Conservation (phyloP, 2,113 vertebrate species). For the Dolichotis patagonum region DNA sequence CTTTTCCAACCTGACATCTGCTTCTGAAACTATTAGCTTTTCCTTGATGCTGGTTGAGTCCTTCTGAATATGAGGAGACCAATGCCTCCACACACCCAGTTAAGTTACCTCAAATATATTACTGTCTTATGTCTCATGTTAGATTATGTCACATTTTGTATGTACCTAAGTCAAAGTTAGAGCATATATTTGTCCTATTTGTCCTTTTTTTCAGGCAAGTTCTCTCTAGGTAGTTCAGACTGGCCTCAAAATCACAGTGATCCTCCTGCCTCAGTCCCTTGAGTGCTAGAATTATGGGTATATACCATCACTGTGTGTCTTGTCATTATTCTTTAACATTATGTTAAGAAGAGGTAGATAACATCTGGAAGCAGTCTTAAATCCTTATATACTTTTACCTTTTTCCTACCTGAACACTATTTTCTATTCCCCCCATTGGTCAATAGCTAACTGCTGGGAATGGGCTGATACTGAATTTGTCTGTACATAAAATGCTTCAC, state of each 20-base stretch:
- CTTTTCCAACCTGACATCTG: not conserved
- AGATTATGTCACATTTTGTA: not conserved
- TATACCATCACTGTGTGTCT: fast-evolving
- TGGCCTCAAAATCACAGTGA: not conserved
- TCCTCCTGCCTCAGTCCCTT: not conserved
- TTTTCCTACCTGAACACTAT: not conserved
- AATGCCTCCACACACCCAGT: not conserved
- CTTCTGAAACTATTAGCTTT: not conserved
- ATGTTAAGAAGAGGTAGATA: not conserved
- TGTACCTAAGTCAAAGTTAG: not conserved
- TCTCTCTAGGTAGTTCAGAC: not conserved
- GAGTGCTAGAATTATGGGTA: too few species aligned
- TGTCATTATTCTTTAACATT: not conserved
- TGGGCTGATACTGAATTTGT: not conserved
- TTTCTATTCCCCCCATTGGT: not conserved
- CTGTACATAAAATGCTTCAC: not conserved
- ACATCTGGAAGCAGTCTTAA: not conserved
- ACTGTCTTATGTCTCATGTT: not conserved
- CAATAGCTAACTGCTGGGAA: not conserved
- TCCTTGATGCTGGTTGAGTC: not conserved
- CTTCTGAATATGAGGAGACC: not conserved
- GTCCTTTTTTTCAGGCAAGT: not conserved
- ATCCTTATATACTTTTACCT: not conserved
- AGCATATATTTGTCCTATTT: not conserved
- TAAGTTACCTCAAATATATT: not conserved